These are phyloP conservation scores for Nomada hirtipes DNA, from an alignment of 2,888 invertebrate species.

Conservation along the genomic window DNA sequence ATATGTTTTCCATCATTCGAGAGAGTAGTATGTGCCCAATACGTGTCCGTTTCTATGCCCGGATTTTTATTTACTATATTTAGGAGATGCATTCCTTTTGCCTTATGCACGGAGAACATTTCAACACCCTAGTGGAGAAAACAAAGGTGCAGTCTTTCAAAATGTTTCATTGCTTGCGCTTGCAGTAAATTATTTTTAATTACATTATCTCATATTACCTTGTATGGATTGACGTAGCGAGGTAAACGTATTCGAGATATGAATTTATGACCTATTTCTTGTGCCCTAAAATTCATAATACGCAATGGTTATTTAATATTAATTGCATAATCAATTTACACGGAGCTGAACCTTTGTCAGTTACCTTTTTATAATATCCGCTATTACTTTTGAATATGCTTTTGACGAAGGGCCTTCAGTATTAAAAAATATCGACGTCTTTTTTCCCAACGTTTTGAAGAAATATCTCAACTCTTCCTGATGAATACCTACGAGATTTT, in stretches of 20 bases:
- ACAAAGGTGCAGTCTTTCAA: not conserved
- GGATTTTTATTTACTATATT: constrained; percentile 88
- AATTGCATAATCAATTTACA: not conserved
- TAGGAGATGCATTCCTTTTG: constrained; percentile 89
- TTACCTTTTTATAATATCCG: constrained; percentile 88
- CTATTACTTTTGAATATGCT: constrained; percentile 88
- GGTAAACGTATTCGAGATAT: constrained; percentile 87
- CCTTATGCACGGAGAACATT: constrained; percentile 90
- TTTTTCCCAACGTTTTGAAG: constrained; percentile 89
- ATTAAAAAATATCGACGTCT: constrained; percentile 88
- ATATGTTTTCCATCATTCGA: constrained; percentile 87
- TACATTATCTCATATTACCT: constrained; percentile 84
- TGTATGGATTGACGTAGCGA: constrained; percentile 88
- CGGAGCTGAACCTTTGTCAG: not conserved
- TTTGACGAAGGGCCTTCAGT: constrained; percentile 87
- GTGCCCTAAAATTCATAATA: constrained; percentile 77
- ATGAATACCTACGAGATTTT: constrained; percentile 81
- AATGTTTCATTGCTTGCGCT: not conserved
- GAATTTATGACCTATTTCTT: constrained; percentile 82
- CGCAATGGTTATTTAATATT: too few relatives aligned
- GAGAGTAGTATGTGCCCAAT: constrained; percentile 89
- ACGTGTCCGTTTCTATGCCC: constrained; percentile 88
- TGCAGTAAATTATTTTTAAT: not conserved
- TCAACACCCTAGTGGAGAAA: constrained; percentile 87
- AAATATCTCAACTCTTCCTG: constrained; percentile 89